These are phyloP conservation scores for Centruroides vittatus DNA, from an alignment of 1,140 invertebrate genomes.

Conservation along the genomic window DNA sequence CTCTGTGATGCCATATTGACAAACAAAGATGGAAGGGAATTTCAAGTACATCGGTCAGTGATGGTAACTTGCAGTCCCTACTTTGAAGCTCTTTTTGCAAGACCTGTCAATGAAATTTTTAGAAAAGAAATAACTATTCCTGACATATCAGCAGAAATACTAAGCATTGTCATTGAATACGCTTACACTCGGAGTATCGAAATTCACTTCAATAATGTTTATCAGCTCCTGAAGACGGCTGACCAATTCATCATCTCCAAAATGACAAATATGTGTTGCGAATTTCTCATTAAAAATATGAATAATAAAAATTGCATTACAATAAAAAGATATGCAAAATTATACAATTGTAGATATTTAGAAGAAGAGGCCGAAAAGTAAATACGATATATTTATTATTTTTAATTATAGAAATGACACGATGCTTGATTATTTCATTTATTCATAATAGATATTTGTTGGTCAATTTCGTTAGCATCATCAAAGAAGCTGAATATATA, in stretches of 20 bases:
- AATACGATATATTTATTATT: not conserved
- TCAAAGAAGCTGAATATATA: constrained; percentile 31
- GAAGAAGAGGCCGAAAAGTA: constrained; percentile 16
- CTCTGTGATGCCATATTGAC: constrained; percentile 12
- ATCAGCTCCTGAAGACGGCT: constrained; percentile 37
- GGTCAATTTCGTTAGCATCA: not conserved
- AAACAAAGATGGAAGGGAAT: not conserved
- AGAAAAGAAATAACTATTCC: not conserved
- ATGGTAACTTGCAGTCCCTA: not conserved
- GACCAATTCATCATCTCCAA: constrained; percentile 61
- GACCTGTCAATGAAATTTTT: not conserved
- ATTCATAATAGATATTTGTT: not conserved
- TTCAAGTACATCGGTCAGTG: not conserved
- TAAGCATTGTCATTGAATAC: not conserved
- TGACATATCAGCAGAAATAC: not conserved
- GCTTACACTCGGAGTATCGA: not conserved
- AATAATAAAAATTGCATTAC: constrained; percentile 45
- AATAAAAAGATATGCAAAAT: constrained; percentile 50
- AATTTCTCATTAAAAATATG: constrained; percentile 36
- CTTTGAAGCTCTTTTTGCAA: not conserved
- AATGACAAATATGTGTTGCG: constrained; percentile 52
- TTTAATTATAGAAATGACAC: not conserved
- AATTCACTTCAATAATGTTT: not conserved
- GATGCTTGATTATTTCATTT: not conserved
- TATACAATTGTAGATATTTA: constrained; percentile 40